Conservation (phyloP, 2,797 vertebrate genomes). For the Urocyon cinereoargenteus region DNA sequence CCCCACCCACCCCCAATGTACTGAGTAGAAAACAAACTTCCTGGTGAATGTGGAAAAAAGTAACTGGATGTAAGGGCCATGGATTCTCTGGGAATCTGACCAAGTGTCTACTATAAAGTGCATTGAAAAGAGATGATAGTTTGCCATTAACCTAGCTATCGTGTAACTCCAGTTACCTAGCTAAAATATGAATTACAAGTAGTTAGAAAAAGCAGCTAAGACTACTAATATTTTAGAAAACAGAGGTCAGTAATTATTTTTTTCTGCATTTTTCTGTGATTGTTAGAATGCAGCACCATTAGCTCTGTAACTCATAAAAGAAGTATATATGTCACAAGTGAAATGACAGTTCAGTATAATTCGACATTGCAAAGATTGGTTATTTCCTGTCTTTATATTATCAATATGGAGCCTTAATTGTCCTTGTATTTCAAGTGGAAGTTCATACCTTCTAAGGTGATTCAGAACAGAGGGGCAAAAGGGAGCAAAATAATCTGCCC, state of each 20-base stretch:
- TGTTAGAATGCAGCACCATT: conserved; percentile 7
- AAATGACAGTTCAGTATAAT: background rate
- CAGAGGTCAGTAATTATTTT: background rate
- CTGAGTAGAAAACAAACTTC: conserved; percentile 17
- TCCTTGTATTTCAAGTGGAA: background rate
- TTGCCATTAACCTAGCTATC: background rate
- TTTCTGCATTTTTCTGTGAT: background rate
- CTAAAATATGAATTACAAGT: conserved; percentile 35
- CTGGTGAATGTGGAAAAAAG: background rate
- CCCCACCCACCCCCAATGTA: background rate
- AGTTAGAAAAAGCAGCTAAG: conserved; percentile 28
- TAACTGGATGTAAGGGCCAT: background rate
- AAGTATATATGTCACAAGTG: background rate
- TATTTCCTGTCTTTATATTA: conserved; percentile 12
- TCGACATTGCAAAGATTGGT: background rate
- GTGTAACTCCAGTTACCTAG: background rate
- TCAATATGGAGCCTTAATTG: background rate
- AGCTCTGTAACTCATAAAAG: background rate
- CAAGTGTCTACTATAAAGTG: background rate
- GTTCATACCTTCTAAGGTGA: background rate
- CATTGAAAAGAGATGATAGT: conserved; percentile 8
- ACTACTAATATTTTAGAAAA: conserved; percentile 31
- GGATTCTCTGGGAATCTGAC: background rate
- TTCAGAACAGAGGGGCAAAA: background rate
- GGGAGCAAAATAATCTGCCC: background rate